Evolutionary conservation across 2,888 invertebrate species (phyloP).

Genomic region (Dioctria rufipes): DNA sequence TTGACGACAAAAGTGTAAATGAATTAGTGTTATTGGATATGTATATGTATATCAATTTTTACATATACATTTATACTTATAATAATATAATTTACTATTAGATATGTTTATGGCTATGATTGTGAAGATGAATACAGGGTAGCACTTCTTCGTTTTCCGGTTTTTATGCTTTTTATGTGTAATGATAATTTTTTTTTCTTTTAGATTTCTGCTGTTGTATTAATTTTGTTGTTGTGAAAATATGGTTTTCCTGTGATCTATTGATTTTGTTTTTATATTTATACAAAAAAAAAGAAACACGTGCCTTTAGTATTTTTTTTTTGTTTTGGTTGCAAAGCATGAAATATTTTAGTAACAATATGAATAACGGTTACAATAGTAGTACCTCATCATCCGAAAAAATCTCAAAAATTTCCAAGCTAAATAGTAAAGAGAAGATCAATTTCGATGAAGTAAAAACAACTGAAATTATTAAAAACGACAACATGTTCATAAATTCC

Average conservation of each 20-base stretch:
- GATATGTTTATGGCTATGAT: not conserved
- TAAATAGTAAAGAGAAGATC: not conserved
- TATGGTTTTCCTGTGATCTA: not conserved
- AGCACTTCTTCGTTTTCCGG: slow-evolving; percentile 6
- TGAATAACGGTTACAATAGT: slow-evolving; percentile 14
- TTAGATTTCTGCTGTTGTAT: slow-evolving; percentile 40
- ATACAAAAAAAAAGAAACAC: not conserved
- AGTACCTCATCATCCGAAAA: not conserved
- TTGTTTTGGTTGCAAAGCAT: slow-evolving; percentile 12
- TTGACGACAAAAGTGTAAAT: too few species aligned
- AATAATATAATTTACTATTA: too few species aligned
- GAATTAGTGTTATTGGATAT: too few species aligned
- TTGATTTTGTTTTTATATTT: not conserved
- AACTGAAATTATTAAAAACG: not conserved
- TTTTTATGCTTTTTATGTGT: not conserved
- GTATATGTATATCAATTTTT: too few species aligned
- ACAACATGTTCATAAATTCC: not conserved
- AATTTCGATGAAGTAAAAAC: not conserved
- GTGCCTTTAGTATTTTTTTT: not conserved
- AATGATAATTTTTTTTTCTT: slow-evolving; percentile 27
- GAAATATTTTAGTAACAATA: slow-evolving; percentile 11
- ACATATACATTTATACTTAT: too few species aligned
- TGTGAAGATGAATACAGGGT: slow-evolving; percentile 23
- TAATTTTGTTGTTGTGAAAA: slow-evolving; percentile 2
- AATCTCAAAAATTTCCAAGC: not conserved